A percentile compares a stretch with the other conserved stretches of the same genome.
These are phyloP conservation scores for Diabrotica undecimpunctata DNA, from an alignment of 1,140 invertebrate genomes.

Conservation along the genomic window DNA sequence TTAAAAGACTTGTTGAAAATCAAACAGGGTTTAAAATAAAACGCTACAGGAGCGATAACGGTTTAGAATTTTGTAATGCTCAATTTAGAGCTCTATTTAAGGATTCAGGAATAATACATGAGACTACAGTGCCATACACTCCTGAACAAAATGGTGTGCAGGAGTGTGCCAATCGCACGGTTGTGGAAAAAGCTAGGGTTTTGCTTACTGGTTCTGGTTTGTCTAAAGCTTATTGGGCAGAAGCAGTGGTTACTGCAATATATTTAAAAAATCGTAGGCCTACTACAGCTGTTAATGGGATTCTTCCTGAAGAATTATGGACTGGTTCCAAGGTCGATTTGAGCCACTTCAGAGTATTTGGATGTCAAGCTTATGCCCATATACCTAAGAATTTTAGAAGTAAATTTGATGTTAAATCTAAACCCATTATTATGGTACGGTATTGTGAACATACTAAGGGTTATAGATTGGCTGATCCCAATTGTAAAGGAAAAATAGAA, in stretches of 20 bases:
- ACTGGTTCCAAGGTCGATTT: constrained; percentile 12
- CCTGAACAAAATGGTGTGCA: not conserved
- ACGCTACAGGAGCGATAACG: no score
- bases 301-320: constrained; percentile 6
- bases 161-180: not conserved
- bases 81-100: no score
- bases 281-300: not conserved
- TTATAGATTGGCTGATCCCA: no score
- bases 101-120: no score
- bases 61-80: no score
- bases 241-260: no score
- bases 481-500: no score
- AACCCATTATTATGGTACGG: not conserved
- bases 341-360: not conserved
- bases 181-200: not conserved
- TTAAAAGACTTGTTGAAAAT: no score
- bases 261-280: constrained; percentile 10
- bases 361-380: not conserved
- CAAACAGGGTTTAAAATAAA: no score
- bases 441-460: constrained; percentile 11
- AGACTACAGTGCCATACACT: not conserved
- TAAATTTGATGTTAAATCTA: constrained; percentile 11
- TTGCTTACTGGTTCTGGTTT: not conserved
- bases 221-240: constrained; percentile 6
- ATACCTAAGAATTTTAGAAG: not conserved